Evolutionary conservation across 2,113 vertebrate genomes (phyloP).

Genomic region (Microcebus griseorufus): DNA sequence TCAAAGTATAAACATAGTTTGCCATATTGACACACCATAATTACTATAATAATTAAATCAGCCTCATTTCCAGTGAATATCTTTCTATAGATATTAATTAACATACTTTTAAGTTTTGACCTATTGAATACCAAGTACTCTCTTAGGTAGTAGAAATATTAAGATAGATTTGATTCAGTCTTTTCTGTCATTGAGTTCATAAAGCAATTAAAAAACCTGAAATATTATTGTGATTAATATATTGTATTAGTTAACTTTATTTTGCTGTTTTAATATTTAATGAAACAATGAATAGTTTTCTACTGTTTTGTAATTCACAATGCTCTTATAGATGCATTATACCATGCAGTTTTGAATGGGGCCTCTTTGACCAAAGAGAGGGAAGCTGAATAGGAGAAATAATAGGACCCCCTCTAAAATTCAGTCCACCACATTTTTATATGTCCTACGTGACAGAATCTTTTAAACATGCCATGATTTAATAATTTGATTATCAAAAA

Average conservation of each 20-base stretch:
- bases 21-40: neutral
- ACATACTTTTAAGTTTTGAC: neutral
- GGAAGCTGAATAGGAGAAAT: neutral
- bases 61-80: neutral
- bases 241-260: neutral
- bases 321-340: neutral
- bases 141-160: neutral
- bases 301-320: neutral
- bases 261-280: constrained; percentile 6
- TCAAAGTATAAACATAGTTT: neutral
- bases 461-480: neutral
- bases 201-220: neutral
- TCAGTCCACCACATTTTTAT: neutral
- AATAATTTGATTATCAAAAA: neutral
- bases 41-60: neutral
- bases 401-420: neutral
- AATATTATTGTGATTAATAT: neutral
- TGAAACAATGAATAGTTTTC: neutral
- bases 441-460: neutral
- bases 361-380: neutral
- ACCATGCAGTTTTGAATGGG: neutral
- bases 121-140: neutral
- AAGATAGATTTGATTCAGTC: neutral
- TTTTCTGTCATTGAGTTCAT: neutral
- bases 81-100: neutral